Percentiles rank a stretch among this genome's conserved stretches.
Conservation (phyloP, 2,797 vertebrate species). For the Tokudaia tokunoshimensis region DNA sequence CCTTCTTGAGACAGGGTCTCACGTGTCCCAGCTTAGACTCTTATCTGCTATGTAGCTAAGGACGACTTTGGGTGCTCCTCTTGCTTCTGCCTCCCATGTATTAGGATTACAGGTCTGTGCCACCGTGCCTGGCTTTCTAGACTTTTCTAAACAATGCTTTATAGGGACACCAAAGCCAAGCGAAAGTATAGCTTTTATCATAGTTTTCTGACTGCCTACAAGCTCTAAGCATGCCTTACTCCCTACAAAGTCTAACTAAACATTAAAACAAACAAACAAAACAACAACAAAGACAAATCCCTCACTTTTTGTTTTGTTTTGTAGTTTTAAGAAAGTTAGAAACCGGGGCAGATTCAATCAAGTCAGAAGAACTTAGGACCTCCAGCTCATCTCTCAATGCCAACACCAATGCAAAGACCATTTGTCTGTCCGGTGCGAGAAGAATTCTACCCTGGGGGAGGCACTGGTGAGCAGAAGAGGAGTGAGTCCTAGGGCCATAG, state of each 20-base stretch:
- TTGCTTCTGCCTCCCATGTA: not conserved
- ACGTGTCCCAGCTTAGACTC: not conserved
- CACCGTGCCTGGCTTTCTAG: not conserved
- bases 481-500: not conserved
- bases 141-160: not conserved
- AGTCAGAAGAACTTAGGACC: not conserved
- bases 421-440: not conserved
- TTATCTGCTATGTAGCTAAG: not conserved
- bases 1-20: not conserved
- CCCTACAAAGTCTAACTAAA: not conserved
- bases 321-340: slow-evolving; percentile 27
- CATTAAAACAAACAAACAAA: not conserved
- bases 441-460: not conserved
- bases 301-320: not conserved
- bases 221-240: not conserved
- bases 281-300: not conserved
- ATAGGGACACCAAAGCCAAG: not conserved
- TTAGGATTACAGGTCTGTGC: not conserved
- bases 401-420: not conserved
- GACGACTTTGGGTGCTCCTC: not conserved
- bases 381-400: not conserved
- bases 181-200: not conserved
- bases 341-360: not conserved
- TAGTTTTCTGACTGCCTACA: not conserved
- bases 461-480: no score